These are phyloP conservation scores for Ibidorhyncha struthersii DNA, from an alignment of 2,113 vertebrate genomes.

Conservation along the genomic window DNA sequence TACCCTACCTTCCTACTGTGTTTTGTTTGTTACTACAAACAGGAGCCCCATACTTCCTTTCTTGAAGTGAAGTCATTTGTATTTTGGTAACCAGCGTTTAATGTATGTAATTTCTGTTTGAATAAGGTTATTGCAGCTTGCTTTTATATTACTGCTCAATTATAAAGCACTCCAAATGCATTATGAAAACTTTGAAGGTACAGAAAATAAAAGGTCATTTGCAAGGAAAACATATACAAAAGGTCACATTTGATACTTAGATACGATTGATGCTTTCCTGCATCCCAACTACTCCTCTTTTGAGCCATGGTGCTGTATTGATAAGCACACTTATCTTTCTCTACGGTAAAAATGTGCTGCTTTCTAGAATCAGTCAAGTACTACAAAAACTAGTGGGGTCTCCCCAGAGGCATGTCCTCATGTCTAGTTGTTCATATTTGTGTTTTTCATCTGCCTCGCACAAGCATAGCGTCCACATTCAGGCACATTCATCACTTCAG, in stretches of 20 bases:
- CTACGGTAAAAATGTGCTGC: neutral
- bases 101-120: neutral
- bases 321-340: conserved; percentile 64
- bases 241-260: conserved; percentile 49
- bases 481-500: conserved; percentile 30
- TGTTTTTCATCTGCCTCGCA: conserved; percentile 50
- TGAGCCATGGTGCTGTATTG: neutral
- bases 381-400: neutral
- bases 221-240: conserved; percentile 23
- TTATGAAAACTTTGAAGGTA: conserved; percentile 16
- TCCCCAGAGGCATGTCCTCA: conserved; percentile 38
- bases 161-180: conserved; percentile 12
- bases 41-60: neutral
- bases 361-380: conserved; percentile 55
- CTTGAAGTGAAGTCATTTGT: neutral
- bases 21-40: neutral
- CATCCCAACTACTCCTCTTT: conserved; percentile 28
- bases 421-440: conserved; percentile 19
- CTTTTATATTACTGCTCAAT: conserved; percentile 10
- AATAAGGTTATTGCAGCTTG: neutral
- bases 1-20: neutral
- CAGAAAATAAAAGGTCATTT: conserved; percentile 46
- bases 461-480: conserved; percentile 6
- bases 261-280: conserved; percentile 47
- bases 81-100: neutral